A percentile compares a stretch with the other conserved stretches of the same genome.
These are phyloP conservation scores for Malurus leucopterus DNA, from an alignment of 2,797 vertebrate species.

Conservation along the genomic window DNA sequence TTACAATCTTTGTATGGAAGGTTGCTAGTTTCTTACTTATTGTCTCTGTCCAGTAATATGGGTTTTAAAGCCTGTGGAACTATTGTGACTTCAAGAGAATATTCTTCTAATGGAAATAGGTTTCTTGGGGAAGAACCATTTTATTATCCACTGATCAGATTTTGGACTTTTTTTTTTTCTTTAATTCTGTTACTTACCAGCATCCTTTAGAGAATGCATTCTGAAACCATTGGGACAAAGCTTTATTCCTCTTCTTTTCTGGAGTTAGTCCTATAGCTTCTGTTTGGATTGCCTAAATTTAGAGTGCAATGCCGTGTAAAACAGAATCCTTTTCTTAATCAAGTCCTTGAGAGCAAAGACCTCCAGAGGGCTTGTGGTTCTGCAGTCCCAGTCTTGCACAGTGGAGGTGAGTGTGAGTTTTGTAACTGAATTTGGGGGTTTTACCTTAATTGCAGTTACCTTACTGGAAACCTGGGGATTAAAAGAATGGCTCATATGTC, in stretches of 20 bases:
- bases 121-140: not conserved
- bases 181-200: not conserved
- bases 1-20: not conserved
- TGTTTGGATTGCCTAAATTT: not conserved
- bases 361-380: not conserved
- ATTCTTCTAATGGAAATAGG: not conserved
- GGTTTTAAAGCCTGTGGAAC: not conserved
- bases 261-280: not conserved
- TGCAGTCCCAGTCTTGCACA: not conserved
- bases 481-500: not conserved
- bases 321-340: not conserved
- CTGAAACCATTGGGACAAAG: not conserved
- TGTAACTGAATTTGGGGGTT: not conserved
- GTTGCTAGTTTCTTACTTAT: not conserved
- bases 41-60: not conserved
- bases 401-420: not conserved
- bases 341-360: not conserved
- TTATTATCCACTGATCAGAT: not conserved
- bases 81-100: not conserved
- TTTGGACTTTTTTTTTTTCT: not conserved
- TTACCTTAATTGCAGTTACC: not conserved
- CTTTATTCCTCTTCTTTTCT: not conserved
- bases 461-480: not conserved
- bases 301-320: not conserved
- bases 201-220: not conserved